Conservation (phyloP, 2,797 vertebrate genomes). For the Propithecus deckenii region DNA sequence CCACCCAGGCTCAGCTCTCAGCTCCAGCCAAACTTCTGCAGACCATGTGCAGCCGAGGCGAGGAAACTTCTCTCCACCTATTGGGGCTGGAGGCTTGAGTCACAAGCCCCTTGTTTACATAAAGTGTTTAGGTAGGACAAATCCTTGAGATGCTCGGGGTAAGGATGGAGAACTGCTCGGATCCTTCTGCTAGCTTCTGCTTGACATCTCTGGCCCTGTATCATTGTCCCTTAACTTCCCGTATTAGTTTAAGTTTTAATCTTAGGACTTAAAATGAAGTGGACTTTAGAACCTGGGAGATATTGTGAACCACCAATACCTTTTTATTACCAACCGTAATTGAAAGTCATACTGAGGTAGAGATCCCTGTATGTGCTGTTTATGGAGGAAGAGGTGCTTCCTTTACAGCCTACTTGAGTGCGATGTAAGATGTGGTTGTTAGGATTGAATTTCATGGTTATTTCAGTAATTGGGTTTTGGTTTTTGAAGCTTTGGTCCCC, state of each 20-base stretch:
- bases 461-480: not conserved
- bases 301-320: not conserved
- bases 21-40: constrained; percentile 74
- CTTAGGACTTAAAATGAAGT: not conserved
- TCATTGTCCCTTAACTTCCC: not conserved
- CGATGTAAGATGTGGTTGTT: not conserved
- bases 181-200: not conserved
- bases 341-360: not conserved
- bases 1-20: constrained; percentile 63
- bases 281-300: not conserved
- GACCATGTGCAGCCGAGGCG: constrained; percentile 71
- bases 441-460: not conserved
- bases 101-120: constrained; percentile 28
- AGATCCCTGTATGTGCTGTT: not conserved
- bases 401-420: not conserved
- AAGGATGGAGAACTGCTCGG: not conserved
- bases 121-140: constrained; percentile 50
- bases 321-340: not conserved
- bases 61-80: constrained; percentile 65
- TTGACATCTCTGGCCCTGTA: not conserved
- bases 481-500: not conserved
- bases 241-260: not conserved
- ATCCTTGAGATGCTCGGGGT: not conserved
- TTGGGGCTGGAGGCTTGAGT: constrained; percentile 35
- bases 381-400: not conserved